These are phyloP conservation scores for Heliconius aoede DNA, from an alignment of 2,888 invertebrate species.

Conservation along the genomic window DNA sequence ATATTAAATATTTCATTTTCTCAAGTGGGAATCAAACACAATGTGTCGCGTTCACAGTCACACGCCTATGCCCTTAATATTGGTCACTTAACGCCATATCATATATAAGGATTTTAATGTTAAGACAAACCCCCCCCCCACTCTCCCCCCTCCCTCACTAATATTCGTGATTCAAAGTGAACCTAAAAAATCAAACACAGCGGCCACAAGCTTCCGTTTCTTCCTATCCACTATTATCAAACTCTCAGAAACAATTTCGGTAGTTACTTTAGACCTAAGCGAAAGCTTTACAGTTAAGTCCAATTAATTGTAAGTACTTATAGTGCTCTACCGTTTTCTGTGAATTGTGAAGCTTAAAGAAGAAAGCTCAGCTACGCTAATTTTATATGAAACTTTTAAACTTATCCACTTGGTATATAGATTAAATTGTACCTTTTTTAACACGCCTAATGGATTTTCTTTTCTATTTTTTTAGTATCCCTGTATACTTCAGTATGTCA, in stretches of 20 bases:
- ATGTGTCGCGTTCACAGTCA: not conserved
- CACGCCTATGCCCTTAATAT: not conserved
- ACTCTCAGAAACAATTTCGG: slow-evolving; percentile 5
- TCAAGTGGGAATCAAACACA: not conserved
- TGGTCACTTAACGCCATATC: not conserved
- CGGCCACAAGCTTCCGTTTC: not conserved
- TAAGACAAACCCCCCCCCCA: no score
- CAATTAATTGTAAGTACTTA: slow-evolving; percentile 21
- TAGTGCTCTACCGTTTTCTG: slow-evolving; percentile 21
- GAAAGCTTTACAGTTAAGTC: slow-evolving; percentile 5
- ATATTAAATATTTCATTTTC: not conserved
- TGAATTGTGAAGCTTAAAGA: slow-evolving; percentile 25
- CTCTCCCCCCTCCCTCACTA: no score
- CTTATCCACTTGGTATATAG: slow-evolving; percentile 17
- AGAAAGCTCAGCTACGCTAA: slow-evolving; percentile 20
- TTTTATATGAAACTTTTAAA: slow-evolving; percentile 19
- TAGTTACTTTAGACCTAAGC: slow-evolving; percentile 16
- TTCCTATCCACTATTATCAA: not conserved
- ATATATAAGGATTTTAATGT: no score
- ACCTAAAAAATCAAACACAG: not conserved
- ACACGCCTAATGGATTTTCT: slow-evolving; percentile 13
- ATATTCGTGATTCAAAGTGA: no score
- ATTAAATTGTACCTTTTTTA: slow-evolving; percentile 20
- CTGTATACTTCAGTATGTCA: not conserved
- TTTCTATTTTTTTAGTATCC: not conserved